Base-by-base conservation (phyloP, 1,140 invertebrate species). In the Drosophila santomea region DNA sequence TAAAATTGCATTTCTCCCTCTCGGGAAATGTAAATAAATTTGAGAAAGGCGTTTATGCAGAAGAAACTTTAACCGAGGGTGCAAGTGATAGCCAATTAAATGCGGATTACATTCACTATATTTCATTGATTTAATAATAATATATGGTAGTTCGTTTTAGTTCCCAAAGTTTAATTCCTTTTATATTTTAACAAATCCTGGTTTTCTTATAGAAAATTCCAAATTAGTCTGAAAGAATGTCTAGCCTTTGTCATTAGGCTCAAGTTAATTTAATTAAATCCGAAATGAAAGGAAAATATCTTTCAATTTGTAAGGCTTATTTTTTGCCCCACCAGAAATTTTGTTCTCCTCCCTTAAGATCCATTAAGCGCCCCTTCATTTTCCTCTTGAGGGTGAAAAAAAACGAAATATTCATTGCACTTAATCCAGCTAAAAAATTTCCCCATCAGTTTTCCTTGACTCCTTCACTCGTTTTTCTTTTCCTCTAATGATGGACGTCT, bases 401-500 rank as follows among this genome's bases (percentile, higher is more conserved):
- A 55, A 69, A 25, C 52, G 28, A 71, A 71, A 58, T 71, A 71
- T 58, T 71, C 54, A 58, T 58, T 36, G 68, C 66, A 50, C 52
- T 71, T 71, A 71, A 71, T 71, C 64, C 52, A 28, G 64, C 64
- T 50, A n/a, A 41, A 71, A 71, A 50, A 58, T 28, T 39, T 39
- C 14, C 41, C 54, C 32, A 28, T 39, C 50, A 20, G 14, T 32
- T 48, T 25, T 38, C 28, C n/a, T 11, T 39, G 12, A 23, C 35
- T 61, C 14, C 8, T 47, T 41, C 32, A 23, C 32, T 52, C 11
- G 10, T 7, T 38, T 41, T 25, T 52, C 43, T 12, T 57, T 35
- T 12, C 12, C 68, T 62, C 25, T 61, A 78, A 81, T 57, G 64
- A 61, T 78, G 39, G 35, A 82, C 51, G 62, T 56, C 38, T 25